phyloP scores from a whole-genome alignment of 2,113 vertebrate species.

The Dasyprocta punctata region DNA sequence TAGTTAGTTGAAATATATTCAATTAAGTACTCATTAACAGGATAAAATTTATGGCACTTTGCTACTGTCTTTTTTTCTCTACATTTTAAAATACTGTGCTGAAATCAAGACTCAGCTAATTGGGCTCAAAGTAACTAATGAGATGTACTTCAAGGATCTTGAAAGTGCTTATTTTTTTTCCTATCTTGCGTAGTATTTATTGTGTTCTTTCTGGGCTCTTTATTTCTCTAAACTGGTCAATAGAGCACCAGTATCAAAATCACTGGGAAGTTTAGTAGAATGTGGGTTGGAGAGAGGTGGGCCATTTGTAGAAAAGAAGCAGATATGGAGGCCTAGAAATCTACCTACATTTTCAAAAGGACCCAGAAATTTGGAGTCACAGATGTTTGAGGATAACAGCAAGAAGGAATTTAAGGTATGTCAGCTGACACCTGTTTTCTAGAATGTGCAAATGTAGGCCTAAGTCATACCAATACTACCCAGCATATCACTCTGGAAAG shows the following conservation, averaged over 20 bases:
- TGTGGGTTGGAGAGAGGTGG: background rate
- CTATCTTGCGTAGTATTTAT: background rate
- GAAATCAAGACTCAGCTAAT: conserved; percentile 40
- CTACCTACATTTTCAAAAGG: conserved; percentile 8
- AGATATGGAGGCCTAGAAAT: background rate
- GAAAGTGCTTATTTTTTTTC: background rate
- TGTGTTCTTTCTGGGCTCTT: background rate
- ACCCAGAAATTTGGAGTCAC: background rate
- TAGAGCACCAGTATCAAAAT: background rate
- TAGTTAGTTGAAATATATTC: conserved; percentile 51
- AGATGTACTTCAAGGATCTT: background rate
- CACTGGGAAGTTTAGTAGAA: background rate
- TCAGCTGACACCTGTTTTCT: background rate
- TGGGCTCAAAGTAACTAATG: conserved; percentile 13
- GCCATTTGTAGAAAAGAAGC: background rate
- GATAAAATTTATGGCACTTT: conserved; percentile 31
- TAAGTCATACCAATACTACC: background rate
- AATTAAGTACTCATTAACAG: conserved; percentile 54
- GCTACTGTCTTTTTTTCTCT: background rate
- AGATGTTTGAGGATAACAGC: background rate
- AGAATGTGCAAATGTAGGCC: background rate
- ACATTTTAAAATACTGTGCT: conserved; percentile 25
- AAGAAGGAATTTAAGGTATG: conserved; percentile 6
- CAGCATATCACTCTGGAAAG: background rate
- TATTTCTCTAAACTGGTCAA: background rate